phyloP scores from a whole-genome alignment of 2,113 vertebrate species.

The Clarias batrachus region DNA sequence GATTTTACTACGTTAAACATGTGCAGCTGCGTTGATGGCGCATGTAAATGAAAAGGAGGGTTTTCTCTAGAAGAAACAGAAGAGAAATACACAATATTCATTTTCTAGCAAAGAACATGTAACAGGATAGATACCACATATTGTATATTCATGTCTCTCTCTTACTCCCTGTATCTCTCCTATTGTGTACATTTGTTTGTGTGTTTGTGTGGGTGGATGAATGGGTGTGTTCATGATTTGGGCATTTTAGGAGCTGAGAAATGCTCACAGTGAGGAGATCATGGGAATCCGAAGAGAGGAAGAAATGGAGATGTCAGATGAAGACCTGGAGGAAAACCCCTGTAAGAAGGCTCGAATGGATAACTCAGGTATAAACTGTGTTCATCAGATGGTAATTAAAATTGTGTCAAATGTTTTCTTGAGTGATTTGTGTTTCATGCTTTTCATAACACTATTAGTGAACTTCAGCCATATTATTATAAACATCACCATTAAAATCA shows the following conservation, averaged over 20 bases:
- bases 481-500: no score
- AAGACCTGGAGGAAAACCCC: slow-evolving; percentile 83
- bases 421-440: not conserved
- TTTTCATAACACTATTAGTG: not conserved
- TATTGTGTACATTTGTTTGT: not conserved
- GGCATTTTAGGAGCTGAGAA: slow-evolving; percentile 83
- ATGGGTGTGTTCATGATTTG: slow-evolving; percentile 33
- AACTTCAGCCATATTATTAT: not conserved
- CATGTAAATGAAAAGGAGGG: not conserved
- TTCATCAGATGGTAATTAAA: not conserved
- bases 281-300: slow-evolving; percentile 94
- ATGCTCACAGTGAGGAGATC: slow-evolving; percentile 93
- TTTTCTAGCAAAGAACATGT: slow-evolving; percentile 9
- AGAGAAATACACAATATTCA: slow-evolving; percentile 24
- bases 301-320: slow-evolving; percentile 98
- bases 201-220: slow-evolving; percentile 23
- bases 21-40: not conserved
- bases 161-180: not conserved
- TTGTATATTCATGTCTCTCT: slow-evolving; percentile 31
- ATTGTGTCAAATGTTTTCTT: not conserved
- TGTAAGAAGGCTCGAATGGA: slow-evolving; percentile 82
- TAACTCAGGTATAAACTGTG: slow-evolving; percentile 78
- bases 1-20: not conserved
- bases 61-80: not conserved
- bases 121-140: slow-evolving; percentile 40